Evolutionary conservation across 2,888 invertebrate genomes (phyloP).

Genomic region (Unio delphinus): DNA sequence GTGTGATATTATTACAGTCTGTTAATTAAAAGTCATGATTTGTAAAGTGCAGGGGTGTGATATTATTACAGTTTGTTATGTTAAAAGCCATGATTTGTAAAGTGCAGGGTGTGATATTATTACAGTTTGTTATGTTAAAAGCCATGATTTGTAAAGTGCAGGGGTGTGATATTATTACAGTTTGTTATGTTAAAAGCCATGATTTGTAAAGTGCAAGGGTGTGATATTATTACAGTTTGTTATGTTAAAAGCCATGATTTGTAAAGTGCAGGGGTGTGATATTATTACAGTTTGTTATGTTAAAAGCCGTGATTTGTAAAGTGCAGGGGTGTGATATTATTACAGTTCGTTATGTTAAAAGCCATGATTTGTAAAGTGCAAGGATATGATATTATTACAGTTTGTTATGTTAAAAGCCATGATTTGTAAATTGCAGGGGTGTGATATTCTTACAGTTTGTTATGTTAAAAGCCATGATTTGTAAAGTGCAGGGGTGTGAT

Average conservation of each 20-base stretch:
- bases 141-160: too few species aligned
- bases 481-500: background rate
- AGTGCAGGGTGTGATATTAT: conserved; percentile 3
- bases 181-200: too few species aligned
- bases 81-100: too few species aligned
- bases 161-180: conserved; percentile 47
- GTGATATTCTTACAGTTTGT: conserved; percentile 47
- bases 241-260: too few species aligned
- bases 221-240: conserved; percentile 47
- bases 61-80: conserved; percentile 46
- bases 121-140: conserved; percentile 44
- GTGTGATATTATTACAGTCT: conserved; percentile 47
- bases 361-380: too few species aligned
- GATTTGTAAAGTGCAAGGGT: background rate
- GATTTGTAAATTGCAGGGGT: background rate
- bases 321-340: too few species aligned
- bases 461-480: too few species aligned
- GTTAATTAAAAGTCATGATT: too few species aligned
- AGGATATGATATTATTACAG: conserved; percentile 47
- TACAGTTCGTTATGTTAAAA: too few species aligned
- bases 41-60: background rate
- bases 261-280: background rate
- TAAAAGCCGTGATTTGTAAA: too few species aligned
- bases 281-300: conserved; percentile 46
- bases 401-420: too few species aligned